Conservation (phyloP, 1,140 invertebrate genomes). For the Vollenhovia emeryi region DNA sequence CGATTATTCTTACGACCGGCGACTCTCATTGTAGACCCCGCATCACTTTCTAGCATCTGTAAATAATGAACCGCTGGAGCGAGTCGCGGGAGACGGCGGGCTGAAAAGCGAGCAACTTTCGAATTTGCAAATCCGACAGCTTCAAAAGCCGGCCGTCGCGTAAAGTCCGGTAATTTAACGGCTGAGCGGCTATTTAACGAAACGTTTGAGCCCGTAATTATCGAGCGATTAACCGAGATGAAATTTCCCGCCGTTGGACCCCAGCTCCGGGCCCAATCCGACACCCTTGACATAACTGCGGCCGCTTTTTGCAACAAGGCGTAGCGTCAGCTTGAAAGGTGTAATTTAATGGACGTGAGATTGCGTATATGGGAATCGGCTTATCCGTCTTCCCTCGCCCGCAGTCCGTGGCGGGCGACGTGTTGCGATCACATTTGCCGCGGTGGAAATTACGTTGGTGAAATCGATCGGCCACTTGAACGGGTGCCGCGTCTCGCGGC, state of each 20-base stretch:
- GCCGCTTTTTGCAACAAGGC: constrained; percentile 1
- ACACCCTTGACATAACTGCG: constrained; percentile 30
- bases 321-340: constrained; percentile 4
- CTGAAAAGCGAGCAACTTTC: background rate
- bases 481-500: background rate
- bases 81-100: background rate
- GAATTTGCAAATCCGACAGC: background rate
- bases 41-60: background rate
- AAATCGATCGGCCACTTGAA: constrained; percentile 11
- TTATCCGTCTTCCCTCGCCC: constrained; percentile 1
- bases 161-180: too few species aligned
- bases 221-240: background rate
- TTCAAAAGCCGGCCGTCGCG: background rate
- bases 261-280: background rate
- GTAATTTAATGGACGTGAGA: constrained; percentile 18
- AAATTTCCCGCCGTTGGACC: background rate
- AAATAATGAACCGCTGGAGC: background rate
- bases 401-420: background rate
- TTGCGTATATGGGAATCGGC: background rate
- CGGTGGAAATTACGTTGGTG: background rate
- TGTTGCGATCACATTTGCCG: constrained; percentile 20
- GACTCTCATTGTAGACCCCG: too few species aligned
- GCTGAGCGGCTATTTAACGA: too few species aligned
- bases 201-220: background rate
- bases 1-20: too few species aligned